Evolutionary conservation across 2,797 vertebrate genomes (phyloP), one percentile per base, ranked within the genome.

Genomic region (Xerus rutilus): DNA sequence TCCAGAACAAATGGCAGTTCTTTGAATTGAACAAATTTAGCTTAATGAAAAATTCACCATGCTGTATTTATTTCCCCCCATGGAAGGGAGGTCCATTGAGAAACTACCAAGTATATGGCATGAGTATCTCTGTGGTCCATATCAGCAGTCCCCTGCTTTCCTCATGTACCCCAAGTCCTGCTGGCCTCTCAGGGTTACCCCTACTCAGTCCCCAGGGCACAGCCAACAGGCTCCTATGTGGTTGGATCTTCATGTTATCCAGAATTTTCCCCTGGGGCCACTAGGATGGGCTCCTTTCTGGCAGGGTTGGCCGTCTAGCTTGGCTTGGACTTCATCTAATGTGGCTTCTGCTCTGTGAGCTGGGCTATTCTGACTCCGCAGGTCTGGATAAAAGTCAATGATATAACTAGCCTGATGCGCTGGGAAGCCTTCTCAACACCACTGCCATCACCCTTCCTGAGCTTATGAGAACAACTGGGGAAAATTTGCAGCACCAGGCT

Each of bases 1-100:
- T 54, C 59, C 30, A 74, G 39, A 88, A 91, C 8, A 67, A 65
- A 91, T 20, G 25, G 64, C 13, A 77, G 62, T 43, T 95, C 82
- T 93, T 76, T 62, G 70, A 87, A 93, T 13, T 49, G 28, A 72
- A 83, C 65, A 96, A 43, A 67, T 62, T 52, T 69, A 54, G 21
- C 64, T 83, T 88, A 59, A 69, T 35, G 39, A 93, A 79, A 88
- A 93, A 49, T 21, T 83, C n/a, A 52, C 54, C 83, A 25, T 39
- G 39, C n/a, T 64, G 6, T 86, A 7, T 52, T 82, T 72, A 20
- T 73, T 86, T 92, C 77, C 77, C 28, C 82, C 47, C 69, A 65
- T 0, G n/a, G 77, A 10, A 3, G 79, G 91, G 45, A 14, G 5
- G 13, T 62, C 49, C 84, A 35, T 10, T 7, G 7, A 74, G 69